A percentile compares a stretch with the other conserved stretches of the same genome.
These are phyloP conservation scores for Acridotheres tristis DNA, from an alignment of 2,797 vertebrate species.

Conservation along the genomic window DNA sequence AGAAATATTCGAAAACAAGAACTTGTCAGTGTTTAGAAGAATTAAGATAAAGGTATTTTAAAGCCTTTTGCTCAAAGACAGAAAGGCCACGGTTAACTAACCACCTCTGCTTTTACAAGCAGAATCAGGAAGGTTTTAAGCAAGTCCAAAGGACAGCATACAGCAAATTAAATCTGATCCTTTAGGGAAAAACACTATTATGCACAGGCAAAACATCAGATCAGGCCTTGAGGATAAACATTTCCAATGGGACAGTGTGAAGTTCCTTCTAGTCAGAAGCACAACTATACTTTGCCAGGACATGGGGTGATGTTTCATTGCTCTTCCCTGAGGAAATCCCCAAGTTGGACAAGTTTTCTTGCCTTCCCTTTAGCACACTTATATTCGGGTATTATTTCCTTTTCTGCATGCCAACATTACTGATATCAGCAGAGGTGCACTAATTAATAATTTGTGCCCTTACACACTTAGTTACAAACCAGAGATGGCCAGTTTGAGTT, in stretches of 20 bases:
- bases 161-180: not conserved
- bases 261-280: not conserved
- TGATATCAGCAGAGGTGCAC: not conserved
- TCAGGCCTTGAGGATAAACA: not conserved
- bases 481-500: not conserved
- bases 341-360: not conserved
- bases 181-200: not conserved
- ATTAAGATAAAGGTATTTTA: not conserved
- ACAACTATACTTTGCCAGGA: not conserved
- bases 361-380: not conserved
- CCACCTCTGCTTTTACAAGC: not conserved
- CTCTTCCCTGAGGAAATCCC: not conserved
- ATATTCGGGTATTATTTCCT: not conserved
- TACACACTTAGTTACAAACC: not conserved
- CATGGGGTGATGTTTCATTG: not conserved
- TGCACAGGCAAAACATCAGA: not conserved
- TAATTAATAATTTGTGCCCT: not conserved
- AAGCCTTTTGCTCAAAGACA: not conserved
- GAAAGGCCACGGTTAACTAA: not conserved
- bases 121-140: not conserved
- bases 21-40: not conserved
- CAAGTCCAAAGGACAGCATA: not conserved
- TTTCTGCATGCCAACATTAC: not conserved
- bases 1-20: not conserved
- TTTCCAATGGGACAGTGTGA: constrained; percentile 53